Conservation (phyloP, 2,797 vertebrate species). For the Lindbergichthys nudifrons region DNA sequence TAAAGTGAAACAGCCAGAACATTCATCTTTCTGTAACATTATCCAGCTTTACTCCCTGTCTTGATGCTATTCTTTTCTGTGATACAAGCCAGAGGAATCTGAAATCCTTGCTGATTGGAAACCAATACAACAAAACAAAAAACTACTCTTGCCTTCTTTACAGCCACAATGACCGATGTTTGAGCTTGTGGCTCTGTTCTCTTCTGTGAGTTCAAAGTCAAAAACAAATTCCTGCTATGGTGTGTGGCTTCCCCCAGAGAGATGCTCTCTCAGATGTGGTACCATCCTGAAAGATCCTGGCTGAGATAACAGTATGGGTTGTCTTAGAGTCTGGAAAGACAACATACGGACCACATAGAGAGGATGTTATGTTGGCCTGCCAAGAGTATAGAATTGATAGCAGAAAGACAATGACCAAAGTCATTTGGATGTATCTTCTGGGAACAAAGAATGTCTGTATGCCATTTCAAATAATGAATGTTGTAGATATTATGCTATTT, state of each 20-base stretch:
- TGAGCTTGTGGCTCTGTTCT: slow-evolving; percentile 48
- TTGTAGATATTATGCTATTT: neutral
- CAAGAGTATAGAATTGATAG: neutral
- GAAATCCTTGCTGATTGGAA: slow-evolving; percentile 24
- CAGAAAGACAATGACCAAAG: neutral
- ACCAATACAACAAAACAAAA: slow-evolving; percentile 17
- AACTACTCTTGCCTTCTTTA: slow-evolving; percentile 8
- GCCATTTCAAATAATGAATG: neutral
- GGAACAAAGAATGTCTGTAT: neutral
- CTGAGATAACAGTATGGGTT: slow-evolving; percentile 22
- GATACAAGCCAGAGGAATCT: slow-evolving; percentile 33
- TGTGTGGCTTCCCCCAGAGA: slow-evolving; percentile 23
- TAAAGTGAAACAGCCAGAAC: slow-evolving; percentile 24
- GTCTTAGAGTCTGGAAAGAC: slow-evolving; percentile 7
- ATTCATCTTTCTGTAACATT: slow-evolving; percentile 14
- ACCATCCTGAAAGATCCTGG: slow-evolving; percentile 41
- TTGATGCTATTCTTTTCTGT: neutral
- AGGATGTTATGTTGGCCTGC: neutral
- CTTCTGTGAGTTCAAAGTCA: slow-evolving; percentile 33
- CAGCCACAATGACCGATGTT: slow-evolving; percentile 33
- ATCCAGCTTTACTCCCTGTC: slow-evolving; percentile 10
- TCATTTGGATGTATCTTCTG: neutral
- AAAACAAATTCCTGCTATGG: slow-evolving; percentile 40
- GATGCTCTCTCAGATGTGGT: slow-evolving; percentile 40
- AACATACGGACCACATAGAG: neutral